Evolutionary conservation across 2,888 invertebrate genomes (phyloP).

Genomic region (Ischnus inquisitorius): DNA sequence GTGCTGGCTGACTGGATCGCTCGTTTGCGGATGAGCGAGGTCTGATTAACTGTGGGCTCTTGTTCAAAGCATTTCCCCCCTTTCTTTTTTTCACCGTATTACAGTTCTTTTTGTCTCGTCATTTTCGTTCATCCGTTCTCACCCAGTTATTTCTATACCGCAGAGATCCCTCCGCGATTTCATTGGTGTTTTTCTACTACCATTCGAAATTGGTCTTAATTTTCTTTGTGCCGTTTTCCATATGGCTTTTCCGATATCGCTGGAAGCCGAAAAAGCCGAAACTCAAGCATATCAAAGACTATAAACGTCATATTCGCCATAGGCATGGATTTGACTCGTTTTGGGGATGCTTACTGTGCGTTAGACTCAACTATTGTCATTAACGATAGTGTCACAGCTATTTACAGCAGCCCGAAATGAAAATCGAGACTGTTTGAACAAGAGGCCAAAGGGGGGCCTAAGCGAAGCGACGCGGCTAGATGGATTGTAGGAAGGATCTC

Average conservation of each 20-base stretch:
- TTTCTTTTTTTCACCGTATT: slow-evolving; percentile 5
- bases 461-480: background rate
- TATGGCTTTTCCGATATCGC: background rate
- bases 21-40: background rate
- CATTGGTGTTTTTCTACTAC: background rate
- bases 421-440: background rate
- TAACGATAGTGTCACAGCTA: background rate
- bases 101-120: slow-evolving; percentile 6
- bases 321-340: background rate
- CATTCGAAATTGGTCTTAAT: background rate
- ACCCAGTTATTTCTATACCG: background rate
- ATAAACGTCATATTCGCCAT: background rate
- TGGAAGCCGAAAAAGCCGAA: background rate
- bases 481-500: slow-evolving; percentile 1
- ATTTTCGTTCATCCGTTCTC: slow-evolving; percentile 5
- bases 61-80: slow-evolving; percentile 24
- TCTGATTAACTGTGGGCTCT: slow-evolving; percentile 39
- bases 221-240: background rate
- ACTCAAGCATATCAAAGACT: background rate
- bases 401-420: background rate
- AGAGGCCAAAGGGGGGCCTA: background rate
- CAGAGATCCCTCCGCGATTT: background rate
- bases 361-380: background rate
- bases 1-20: slow-evolving; percentile 5
- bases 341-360: background rate